phyloP scores from a whole-genome alignment of 2,113 vertebrate species.

The Trogon melanurus region DNA sequence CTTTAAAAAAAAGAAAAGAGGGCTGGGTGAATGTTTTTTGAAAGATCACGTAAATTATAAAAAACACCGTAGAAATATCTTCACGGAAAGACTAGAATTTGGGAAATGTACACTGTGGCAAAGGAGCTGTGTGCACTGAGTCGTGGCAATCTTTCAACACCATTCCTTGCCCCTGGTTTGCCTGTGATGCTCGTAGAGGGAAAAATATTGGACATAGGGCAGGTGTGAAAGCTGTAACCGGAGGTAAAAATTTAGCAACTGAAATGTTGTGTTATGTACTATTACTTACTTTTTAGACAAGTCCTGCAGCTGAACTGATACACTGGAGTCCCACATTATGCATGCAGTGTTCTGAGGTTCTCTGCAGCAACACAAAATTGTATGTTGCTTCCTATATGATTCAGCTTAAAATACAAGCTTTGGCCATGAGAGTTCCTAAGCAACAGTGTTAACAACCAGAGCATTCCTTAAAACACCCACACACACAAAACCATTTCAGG shows the following conservation, averaged over 20 bases:
- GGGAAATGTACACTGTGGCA: accelerated
- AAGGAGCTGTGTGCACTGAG: neutral
- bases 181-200: neutral
- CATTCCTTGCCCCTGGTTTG: accelerated
- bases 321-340: accelerated
- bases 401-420: neutral
- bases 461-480: neutral
- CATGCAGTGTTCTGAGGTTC: accelerated
- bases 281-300: neutral
- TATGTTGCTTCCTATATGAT: accelerated
- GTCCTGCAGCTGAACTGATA: no score
- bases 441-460: neutral
- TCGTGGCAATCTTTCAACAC: accelerated
- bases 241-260: neutral
- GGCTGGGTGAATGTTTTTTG: neutral
- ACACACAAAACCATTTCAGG: neutral
- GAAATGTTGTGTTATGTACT: neutral
- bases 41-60: neutral
- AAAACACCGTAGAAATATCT: neutral
- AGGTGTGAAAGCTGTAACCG: neutral
- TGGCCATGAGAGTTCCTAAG: neutral
- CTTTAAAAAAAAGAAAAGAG: neutral
- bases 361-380: neutral
- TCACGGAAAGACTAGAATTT: accelerated
- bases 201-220: accelerated